Percentiles rank a stretch among this genome's conserved stretches.
Evolutionary conservation across 1,140 invertebrate genomes (phyloP).

Genomic region (Platyscapa corneri): DNA sequence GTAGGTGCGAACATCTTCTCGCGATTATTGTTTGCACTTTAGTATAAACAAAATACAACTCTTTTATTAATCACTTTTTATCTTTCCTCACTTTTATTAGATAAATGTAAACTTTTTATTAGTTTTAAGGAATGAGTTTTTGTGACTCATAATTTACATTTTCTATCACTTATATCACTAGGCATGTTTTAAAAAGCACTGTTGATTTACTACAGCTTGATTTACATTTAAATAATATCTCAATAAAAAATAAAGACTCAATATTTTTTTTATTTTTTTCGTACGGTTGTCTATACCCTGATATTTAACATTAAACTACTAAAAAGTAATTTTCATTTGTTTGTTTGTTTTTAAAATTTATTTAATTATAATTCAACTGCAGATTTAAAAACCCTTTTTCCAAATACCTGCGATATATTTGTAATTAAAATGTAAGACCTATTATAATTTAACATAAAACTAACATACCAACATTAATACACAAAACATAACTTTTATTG

Average conservation of each 20-base stretch:
- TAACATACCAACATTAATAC: background rate
- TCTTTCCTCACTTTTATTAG: slow-evolving; percentile 38
- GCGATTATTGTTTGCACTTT: slow-evolving; percentile 50
- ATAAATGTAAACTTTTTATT: slow-evolving; percentile 37
- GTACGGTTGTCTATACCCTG: background rate
- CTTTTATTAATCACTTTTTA: slow-evolving; percentile 45
- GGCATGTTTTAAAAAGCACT: slow-evolving; percentile 39
- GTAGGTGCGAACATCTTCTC: slow-evolving; percentile 57
- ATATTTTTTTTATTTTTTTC: background rate
- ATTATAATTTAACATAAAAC: too few species aligned
- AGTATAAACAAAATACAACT: slow-evolving; percentile 52
- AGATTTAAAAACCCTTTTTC: too few species aligned
- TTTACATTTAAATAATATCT: too few species aligned
- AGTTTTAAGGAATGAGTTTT: slow-evolving; percentile 31
- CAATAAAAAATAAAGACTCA: background rate
- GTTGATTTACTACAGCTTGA: background rate
- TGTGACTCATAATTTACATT: background rate
- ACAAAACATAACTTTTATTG: background rate
- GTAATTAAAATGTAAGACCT: too few species aligned
- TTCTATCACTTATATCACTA: slow-evolving; percentile 1
- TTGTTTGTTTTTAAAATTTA: too few species aligned
- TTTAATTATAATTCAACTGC: too few species aligned
- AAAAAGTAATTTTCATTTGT: too few species aligned
- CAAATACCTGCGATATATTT: too few species aligned
- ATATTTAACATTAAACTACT: too few species aligned